Conservation (phyloP, 1,140 invertebrate species). For the Cydia splendana region DNA sequence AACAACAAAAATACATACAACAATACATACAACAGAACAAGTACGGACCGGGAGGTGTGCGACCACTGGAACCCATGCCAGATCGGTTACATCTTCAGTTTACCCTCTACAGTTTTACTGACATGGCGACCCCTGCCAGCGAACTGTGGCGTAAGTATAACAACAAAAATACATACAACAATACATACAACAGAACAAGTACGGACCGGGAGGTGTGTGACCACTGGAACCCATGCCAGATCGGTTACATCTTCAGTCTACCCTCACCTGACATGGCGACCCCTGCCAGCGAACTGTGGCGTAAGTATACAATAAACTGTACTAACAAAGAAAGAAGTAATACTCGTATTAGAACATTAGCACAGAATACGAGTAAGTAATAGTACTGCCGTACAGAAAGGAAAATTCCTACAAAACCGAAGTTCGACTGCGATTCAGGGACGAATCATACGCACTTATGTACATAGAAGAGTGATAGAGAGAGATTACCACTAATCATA, state of each 20-base stretch:
- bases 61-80: slow-evolving; percentile 73
- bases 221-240: slow-evolving; percentile 71
- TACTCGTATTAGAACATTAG: slow-evolving; percentile 21
- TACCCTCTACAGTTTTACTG: slow-evolving; percentile 62
- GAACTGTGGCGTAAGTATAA: slow-evolving; percentile 68
- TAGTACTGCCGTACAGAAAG: no score
- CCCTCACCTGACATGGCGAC: slow-evolving; percentile 62
- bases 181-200: background rate
- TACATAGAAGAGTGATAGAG: no score
- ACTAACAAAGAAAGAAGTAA: no score
- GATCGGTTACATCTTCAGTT: slow-evolving; percentile 67
- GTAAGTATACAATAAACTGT: slow-evolving; percentile 48
- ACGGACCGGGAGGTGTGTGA: slow-evolving; percentile 70
- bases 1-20: no score
- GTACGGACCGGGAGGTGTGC: slow-evolving; percentile 66
- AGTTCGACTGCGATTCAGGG: no score
- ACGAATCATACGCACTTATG: no score
- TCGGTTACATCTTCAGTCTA: slow-evolving; percentile 68
- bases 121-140: slow-evolving; percentile 58
- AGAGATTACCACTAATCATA: no score
- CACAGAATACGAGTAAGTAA: no score
- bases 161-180: background rate
- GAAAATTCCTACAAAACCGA: no score
- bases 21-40: no score
- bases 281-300: slow-evolving; percentile 63